Percentiles rank a stretch among this genome's conserved stretches.
Evolutionary conservation across 1,140 invertebrate species (phyloP).

Genomic region (Mizuhopecten yessoensis): DNA sequence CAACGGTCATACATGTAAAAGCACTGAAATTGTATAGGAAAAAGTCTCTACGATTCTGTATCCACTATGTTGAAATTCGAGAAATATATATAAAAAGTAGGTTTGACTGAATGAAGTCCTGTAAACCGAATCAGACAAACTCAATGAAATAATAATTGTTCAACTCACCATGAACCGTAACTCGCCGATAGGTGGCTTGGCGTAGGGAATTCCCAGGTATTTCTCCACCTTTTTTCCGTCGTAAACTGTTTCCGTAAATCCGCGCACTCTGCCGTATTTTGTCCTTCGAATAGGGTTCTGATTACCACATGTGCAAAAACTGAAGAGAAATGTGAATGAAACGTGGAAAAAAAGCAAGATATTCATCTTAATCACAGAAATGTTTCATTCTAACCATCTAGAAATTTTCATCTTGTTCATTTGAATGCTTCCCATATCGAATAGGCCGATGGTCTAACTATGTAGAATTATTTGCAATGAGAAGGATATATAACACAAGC

Average conservation of each 20-base stretch:
- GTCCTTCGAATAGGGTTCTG: constrained; percentile 21
- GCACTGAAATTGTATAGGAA: too few relatives aligned
- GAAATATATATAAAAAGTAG: background rate
- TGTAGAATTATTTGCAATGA: background rate
- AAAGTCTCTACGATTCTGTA: background rate
- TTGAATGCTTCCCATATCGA: constrained; percentile 25
- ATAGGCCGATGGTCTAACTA: too few relatives aligned
- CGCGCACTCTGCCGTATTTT: background rate
- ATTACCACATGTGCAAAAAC: constrained; percentile 26
- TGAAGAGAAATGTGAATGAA: constrained; percentile 28
- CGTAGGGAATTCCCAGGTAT: constrained; percentile 22
- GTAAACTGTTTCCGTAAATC: background rate
- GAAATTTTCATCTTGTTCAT: background rate
- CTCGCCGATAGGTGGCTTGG: background rate
- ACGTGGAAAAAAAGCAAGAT: constrained; percentile 8
- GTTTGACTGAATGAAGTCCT: background rate
- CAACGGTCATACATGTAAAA: background rate
- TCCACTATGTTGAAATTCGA: background rate
- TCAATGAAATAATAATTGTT: background rate
- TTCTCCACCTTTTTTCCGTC: constrained; percentile 25
- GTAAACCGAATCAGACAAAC: background rate
- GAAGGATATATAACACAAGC: background rate
- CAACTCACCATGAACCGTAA: background rate
- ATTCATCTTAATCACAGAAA: constrained; percentile 35
- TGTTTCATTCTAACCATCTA: constrained; percentile 28